These are phyloP conservation scores for Sphaerophoria rueppellii DNA, from an alignment of 2,888 invertebrate genomes.

Conservation along the genomic window DNA sequence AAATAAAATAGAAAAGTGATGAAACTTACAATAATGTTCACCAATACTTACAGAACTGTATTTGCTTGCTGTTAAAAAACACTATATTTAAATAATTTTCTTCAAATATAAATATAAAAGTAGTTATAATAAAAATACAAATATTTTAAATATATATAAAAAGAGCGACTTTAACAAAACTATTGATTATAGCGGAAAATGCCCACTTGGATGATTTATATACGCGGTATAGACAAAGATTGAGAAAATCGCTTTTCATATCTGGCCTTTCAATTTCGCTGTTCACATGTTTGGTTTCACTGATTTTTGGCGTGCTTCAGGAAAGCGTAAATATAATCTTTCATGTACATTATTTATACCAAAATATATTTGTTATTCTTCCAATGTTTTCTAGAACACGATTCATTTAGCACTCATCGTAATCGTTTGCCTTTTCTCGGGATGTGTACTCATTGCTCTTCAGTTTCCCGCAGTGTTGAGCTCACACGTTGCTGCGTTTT, in stretches of 20 bases:
- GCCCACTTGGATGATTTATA: constrained; percentile 82
- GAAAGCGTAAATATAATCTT: constrained; percentile 77
- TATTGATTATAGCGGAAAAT: constrained; percentile 78
- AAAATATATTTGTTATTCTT: background rate
- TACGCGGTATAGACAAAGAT: constrained; percentile 82
- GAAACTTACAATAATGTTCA: no score
- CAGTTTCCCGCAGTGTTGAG: constrained; percentile 82
- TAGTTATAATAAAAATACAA: no score
- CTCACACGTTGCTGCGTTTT: constrained; percentile 81
- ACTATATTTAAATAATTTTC: no score
- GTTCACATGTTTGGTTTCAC: constrained; percentile 80
- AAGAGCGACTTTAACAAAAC: no score
- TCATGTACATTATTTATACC: background rate
- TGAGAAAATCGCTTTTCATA: constrained; percentile 82
- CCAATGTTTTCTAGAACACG: constrained; percentile 75
- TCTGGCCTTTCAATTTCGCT: constrained; percentile 81
- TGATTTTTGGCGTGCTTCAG: constrained; percentile 79
- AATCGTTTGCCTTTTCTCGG: constrained; percentile 79
- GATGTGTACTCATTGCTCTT: constrained; percentile 80
- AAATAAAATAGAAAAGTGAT: no score
- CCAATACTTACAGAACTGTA: no score
- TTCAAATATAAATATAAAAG: no score
- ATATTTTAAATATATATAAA: no score
- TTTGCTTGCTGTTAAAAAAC: no score
- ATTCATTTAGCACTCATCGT: constrained; percentile 78